A percentile compares a stretch with the other conserved stretches of the same genome.
Conservation (phyloP, 2,113 vertebrate species). For the Haplotaxodon microlepis region DNA sequence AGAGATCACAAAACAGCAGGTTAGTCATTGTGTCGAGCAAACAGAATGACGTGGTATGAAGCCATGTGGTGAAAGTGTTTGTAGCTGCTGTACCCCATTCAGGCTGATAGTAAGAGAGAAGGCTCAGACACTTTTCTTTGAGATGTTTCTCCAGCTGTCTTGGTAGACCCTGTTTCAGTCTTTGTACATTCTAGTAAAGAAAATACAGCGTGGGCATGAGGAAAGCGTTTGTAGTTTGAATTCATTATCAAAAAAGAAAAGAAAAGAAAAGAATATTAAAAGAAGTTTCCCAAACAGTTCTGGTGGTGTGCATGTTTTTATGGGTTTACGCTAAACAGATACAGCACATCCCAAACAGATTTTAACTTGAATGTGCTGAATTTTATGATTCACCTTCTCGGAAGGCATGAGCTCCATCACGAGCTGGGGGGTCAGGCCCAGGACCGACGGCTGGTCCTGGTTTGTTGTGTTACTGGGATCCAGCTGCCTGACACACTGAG, state of each 20-base stretch:
- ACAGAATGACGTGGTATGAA: accelerated
- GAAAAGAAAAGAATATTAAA: neutral
- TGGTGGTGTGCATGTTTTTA: neutral
- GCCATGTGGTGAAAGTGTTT: neutral
- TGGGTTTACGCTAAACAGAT: neutral
- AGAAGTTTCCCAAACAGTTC: neutral
- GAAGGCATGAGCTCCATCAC: constrained; percentile 72
- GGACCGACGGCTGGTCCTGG: constrained; percentile 43
- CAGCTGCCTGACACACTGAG: constrained; percentile 68
- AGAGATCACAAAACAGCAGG: neutral
- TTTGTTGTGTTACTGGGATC: constrained; percentile 38
- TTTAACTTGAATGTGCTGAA: neutral
- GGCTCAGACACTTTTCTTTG: constrained; percentile 72
- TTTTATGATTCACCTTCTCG: constrained; percentile 47
- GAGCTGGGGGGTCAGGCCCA: constrained; percentile 68
- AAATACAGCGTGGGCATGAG: neutral
- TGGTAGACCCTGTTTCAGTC: constrained; percentile 70
- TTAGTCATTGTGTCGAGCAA: neutral
- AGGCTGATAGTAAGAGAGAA: constrained; percentile 79
- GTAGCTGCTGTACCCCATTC: constrained; percentile 66
- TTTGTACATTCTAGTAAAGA: constrained; percentile 64
- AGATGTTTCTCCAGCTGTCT: constrained; percentile 75
- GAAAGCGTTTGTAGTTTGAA: neutral
- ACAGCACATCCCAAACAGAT: accelerated
- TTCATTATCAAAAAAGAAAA: neutral